Percentiles rank a stretch among this genome's conserved stretches.
Evolutionary conservation across 2,113 vertebrate genomes (phyloP).

Genomic region (Ammodytes marinus): DNA sequence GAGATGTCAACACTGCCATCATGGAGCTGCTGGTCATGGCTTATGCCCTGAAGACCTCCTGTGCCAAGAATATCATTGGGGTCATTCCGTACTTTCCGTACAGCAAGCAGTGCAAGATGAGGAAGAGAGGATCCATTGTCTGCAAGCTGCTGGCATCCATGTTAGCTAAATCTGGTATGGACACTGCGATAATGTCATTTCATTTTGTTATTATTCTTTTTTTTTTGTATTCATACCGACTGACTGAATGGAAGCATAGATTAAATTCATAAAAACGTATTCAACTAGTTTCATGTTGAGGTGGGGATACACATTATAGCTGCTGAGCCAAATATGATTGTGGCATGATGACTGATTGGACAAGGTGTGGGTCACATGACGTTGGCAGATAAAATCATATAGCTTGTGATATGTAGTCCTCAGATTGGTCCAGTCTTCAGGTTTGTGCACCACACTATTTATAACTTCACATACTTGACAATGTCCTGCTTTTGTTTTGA

Average conservation of each 20-base stretch:
- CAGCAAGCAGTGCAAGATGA: slow-evolving; percentile 99
- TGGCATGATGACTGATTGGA: not conserved
- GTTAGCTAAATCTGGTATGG: slow-evolving; percentile 94
- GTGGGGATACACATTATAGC: not conserved
- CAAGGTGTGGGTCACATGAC: not conserved
- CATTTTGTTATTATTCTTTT: not conserved
- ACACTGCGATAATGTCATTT: not conserved
- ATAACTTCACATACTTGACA: not conserved
- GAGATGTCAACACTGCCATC: slow-evolving; percentile 97
- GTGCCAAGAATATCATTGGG: slow-evolving; percentile 96
- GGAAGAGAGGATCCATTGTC: slow-evolving; percentile 97
- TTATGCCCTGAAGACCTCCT: slow-evolving; percentile 95
- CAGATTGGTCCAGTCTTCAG: not conserved
- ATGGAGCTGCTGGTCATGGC: slow-evolving; percentile 99
- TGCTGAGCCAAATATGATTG: not conserved
- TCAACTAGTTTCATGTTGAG: not conserved
- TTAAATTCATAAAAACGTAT: not conserved
- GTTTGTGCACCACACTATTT: not conserved
- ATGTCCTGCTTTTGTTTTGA: not conserved
- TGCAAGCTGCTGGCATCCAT: slow-evolving; percentile 98
- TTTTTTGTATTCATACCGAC: too few species aligned
- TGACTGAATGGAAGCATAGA: not conserved
- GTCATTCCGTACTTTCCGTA: slow-evolving; percentile 99
- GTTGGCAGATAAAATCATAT: not conserved
- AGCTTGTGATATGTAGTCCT: not conserved